phyloP scores from a whole-genome alignment of 1,140 invertebrate genomes.

The Amyelois transitella region DNA sequence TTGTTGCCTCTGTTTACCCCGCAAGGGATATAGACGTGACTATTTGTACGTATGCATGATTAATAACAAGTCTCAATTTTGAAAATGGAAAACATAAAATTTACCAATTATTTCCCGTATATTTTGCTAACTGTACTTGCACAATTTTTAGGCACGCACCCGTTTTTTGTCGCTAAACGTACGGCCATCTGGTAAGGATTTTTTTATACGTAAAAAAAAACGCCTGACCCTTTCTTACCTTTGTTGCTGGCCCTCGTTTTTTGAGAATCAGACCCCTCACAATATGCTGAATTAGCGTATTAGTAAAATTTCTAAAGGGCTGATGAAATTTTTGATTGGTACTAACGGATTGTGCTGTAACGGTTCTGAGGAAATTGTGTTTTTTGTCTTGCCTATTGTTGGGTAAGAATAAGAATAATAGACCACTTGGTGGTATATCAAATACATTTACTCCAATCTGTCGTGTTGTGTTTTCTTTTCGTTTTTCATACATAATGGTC shows the following conservation, averaged over 20 bases:
- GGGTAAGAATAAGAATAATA: too few relatives aligned
- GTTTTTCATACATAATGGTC: too few relatives aligned
- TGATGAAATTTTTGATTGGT: constrained; percentile 71
- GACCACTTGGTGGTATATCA: not conserved
- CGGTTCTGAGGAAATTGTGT: constrained; percentile 32
- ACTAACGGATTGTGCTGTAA: constrained; percentile 67
- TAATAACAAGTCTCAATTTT: not conserved
- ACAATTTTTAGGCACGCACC: constrained; percentile 62
- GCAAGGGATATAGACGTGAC: too few relatives aligned
- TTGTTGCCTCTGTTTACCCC: too few relatives aligned
- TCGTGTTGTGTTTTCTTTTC: too few relatives aligned
- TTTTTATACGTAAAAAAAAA: constrained; percentile 65
- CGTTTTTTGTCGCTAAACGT: constrained; percentile 69
- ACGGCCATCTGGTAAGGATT: constrained; percentile 66
- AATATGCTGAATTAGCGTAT: constrained; percentile 72
- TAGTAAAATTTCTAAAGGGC: constrained; percentile 66
- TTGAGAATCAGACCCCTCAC: constrained; percentile 57
- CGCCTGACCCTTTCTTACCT: constrained; percentile 73
- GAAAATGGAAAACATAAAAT: not conserved
- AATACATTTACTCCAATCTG: too few relatives aligned
- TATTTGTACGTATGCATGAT: too few relatives aligned
- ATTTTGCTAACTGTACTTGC: constrained; percentile 43
- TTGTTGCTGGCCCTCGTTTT: constrained; percentile 65
- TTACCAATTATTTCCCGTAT: not conserved
- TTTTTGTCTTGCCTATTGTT: constrained; percentile 21